phyloP scores from a whole-genome alignment of 92 coral and sea anemone genomes.

The Scolanthus callimorphus region DNA sequence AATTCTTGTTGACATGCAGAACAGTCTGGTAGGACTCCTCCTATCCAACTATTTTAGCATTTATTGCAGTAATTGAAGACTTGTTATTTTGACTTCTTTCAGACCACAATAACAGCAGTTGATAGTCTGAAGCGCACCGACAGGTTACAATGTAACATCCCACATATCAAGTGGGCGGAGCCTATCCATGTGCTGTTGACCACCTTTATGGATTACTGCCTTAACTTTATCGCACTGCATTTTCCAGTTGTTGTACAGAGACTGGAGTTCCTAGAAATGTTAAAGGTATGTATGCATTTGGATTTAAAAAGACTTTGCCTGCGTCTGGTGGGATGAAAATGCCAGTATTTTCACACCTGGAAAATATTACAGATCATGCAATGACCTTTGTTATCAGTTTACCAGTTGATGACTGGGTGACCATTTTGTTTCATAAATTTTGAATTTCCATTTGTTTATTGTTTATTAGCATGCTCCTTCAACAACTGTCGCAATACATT shows the following conservation, averaged over 20 bases:
- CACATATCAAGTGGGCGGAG: conserved; percentile 78
- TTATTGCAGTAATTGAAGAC: background rate
- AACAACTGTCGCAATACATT: no score
- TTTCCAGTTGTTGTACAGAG: conserved; percentile 38
- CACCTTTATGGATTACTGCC: conserved; percentile 45
- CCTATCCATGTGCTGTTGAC: conserved; percentile 46
- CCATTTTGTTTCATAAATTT: no score
- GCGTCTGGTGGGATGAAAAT: no score
- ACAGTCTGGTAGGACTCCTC: conserved; percentile 45
- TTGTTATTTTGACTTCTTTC: conserved; percentile 4
- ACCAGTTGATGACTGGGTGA: no score
- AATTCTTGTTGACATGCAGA: conserved; percentile 31
- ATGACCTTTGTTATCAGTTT: no score
- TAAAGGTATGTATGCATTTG: conserved; percentile 43
- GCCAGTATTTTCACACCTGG: background rate
- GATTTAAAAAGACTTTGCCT: no score
- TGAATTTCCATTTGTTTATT: background rate
- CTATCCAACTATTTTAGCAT: background rate
- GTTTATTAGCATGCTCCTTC: no score
- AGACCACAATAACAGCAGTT: conserved; percentile 45
- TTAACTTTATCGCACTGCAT: conserved; percentile 34
- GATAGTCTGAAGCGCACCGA: conserved; percentile 61
- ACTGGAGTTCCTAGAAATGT: conserved; percentile 41
- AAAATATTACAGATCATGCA: no score
- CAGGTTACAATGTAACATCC: conserved; percentile 53